Conservation (phyloP, 2,797 vertebrate genomes). For the Silurus aristotelis region DNA sequence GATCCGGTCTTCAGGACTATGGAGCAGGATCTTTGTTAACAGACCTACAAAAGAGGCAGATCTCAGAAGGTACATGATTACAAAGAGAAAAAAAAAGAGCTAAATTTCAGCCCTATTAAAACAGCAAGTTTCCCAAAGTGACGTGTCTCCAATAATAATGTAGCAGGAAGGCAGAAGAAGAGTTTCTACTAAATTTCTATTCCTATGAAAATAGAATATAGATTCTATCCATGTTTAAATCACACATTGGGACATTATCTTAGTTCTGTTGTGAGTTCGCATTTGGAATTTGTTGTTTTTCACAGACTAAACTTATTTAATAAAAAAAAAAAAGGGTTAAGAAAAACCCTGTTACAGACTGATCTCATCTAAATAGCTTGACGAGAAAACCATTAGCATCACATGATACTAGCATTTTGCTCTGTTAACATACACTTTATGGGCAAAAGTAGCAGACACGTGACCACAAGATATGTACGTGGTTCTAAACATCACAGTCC, state of each 20-base stretch:
- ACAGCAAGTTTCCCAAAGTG: background rate
- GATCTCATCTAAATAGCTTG: background rate
- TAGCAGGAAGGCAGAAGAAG: background rate
- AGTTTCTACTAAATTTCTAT: background rate
- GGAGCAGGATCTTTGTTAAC: conserved; percentile 86
- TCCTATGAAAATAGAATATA: background rate
- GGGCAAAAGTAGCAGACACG: too few species aligned
- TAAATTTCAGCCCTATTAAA: background rate
- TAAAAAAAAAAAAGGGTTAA: background rate
- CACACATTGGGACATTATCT: background rate
- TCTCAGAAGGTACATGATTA: background rate
- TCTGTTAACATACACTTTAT: too few species aligned
- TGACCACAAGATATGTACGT: too few species aligned
- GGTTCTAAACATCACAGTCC: too few species aligned
- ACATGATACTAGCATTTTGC: too few species aligned
- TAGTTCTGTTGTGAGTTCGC: background rate
- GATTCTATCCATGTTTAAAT: background rate
- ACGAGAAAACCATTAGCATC: background rate
- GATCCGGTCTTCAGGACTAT: conserved; percentile 79
- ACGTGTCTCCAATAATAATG: background rate
- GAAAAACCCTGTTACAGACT: background rate
- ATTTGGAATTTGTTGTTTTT: background rate
- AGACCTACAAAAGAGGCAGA: conserved; percentile 73
- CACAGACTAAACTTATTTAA: background rate
- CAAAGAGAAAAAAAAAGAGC: background rate